These are phyloP conservation scores for Neodon shergylaensis DNA, from an alignment of 2,113 vertebrate genomes.

Conservation along the genomic window DNA sequence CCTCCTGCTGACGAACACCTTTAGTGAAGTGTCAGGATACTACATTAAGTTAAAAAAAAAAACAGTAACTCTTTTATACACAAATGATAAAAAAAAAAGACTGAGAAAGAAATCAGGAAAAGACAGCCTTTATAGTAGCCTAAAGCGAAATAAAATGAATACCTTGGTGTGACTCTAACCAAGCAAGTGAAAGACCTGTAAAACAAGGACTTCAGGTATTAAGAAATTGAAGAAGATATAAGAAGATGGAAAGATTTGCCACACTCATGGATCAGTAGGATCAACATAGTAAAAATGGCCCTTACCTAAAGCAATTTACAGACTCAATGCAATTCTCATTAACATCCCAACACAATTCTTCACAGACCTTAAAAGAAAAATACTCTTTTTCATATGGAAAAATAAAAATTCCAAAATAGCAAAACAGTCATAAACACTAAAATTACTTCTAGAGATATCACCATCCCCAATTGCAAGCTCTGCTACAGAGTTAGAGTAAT, in stretches of 20 bases:
- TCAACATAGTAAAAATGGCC: not conserved
- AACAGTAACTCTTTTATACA: no score
- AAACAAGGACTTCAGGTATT: not conserved
- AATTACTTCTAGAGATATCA: not conserved
- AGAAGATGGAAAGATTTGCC: not conserved
- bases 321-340: no score
- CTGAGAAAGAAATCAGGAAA: no score
- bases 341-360: not conserved
- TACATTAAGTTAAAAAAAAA: no score
- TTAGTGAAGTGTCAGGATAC: no score
- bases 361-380: not conserved
- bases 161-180: not conserved
- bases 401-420: not conserved
- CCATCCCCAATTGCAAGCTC: not conserved
- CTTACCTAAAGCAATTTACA: not conserved
- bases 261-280: not conserved
- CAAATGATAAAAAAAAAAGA: no score
- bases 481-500: not conserved
- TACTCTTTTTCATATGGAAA: not conserved
- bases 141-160: no score
- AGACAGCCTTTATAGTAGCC: no score
- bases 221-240: not conserved
- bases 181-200: not conserved
- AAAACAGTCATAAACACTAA: no score
- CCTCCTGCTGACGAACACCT: no score